Conservation (phyloP, 2,797 vertebrate genomes). For the Artibeus lituratus region DNA sequence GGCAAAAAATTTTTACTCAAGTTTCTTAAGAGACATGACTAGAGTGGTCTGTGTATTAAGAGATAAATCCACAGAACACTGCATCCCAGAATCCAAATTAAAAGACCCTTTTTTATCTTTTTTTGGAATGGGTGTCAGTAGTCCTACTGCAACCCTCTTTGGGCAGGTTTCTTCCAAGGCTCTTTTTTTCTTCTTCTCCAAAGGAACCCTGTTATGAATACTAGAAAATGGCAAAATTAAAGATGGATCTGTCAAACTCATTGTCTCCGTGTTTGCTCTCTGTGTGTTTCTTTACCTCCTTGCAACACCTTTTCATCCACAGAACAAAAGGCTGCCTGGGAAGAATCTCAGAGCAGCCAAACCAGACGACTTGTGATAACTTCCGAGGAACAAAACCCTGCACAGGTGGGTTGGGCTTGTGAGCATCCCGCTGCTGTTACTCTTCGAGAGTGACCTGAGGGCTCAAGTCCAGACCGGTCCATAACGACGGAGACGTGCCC, state of each 20-base stretch:
- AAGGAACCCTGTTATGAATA: neutral
- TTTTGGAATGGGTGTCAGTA: neutral
- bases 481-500: neutral
- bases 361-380: neutral
- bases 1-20: neutral
- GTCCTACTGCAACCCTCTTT: neutral
- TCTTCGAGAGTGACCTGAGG: neutral
- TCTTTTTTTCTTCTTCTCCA: neutral
- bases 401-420: neutral
- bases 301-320: neutral
- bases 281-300: neutral
- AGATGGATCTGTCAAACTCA: neutral
- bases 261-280: neutral
- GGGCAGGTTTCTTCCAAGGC: neutral
- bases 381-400: neutral
- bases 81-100: neutral
- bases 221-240: conserved; percentile 19
- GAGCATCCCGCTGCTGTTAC: neutral
- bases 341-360: neutral
- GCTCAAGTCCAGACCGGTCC: neutral
- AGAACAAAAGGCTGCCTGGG: neutral
- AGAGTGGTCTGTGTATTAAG: neutral
- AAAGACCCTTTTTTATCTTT: conserved; percentile 13
- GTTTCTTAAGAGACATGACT: neutral
- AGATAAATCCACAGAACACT: neutral